These are phyloP conservation scores for Rhinichthys klamathensis DNA, from an alignment of 2,113 vertebrate species.

Conservation along the genomic window DNA sequence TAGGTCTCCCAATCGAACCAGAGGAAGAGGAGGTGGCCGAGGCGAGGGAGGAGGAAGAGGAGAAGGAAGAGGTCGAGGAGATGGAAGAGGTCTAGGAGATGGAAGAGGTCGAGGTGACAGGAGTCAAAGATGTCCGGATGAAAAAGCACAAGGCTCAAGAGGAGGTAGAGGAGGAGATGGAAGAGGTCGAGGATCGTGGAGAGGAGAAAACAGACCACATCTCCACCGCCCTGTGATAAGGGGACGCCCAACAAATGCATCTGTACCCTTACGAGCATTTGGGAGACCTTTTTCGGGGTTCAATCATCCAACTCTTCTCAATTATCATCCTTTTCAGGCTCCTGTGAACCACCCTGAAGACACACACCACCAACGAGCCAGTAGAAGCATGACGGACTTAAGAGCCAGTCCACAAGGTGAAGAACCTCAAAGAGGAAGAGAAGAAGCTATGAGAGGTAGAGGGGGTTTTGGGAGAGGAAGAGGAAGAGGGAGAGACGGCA, in stretches of 20 bases:
- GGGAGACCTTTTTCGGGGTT: not conserved
- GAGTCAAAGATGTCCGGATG: not conserved
- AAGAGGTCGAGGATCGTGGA: conserved; percentile 55
- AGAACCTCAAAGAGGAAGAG: conserved; percentile 40
- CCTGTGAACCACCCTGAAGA: not conserved
- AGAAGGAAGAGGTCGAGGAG: not conserved
- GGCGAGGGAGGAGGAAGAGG: not conserved
- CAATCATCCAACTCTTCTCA: too few species aligned
- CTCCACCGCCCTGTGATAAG: not conserved
- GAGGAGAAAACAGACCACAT: conserved; percentile 14
- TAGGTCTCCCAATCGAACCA: not conserved
- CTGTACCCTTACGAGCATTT: not conserved
- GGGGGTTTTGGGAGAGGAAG: conserved; percentile 57
- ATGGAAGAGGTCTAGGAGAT: too few species aligned
- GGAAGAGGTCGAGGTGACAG: not conserved
- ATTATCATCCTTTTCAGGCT: not conserved
- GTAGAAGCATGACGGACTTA: not conserved
- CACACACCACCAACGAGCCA: not conserved
- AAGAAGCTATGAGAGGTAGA: conserved; percentile 58
- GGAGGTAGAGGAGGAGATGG: conserved; percentile 15
- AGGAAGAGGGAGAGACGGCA: conserved; percentile 61
- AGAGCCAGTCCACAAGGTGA: not conserved
- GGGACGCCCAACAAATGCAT: not conserved
- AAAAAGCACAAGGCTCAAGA: not conserved
- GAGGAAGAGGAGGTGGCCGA: not conserved